A percentile compares a stretch with the other conserved stretches of the same genome.
These are phyloP conservation scores for Colletes gigas DNA, from an alignment of 1,140 invertebrate species.

Conservation along the genomic window DNA sequence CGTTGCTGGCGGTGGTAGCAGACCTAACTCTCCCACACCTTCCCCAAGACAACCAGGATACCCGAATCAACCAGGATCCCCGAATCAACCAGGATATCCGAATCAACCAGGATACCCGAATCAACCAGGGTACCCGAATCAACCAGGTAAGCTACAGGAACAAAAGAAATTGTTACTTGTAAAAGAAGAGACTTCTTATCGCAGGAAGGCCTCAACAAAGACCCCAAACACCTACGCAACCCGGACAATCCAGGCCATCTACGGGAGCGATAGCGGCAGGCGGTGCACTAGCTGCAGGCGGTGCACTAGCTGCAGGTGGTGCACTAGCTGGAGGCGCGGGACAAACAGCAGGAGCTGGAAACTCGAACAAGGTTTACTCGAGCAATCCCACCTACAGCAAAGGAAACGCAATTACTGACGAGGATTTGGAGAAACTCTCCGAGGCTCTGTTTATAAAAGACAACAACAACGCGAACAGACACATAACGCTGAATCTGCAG, in stretches of 20 bases:
- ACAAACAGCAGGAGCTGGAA: neutral
- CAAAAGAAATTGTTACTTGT: neutral
- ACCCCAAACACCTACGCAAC: slow-evolving; percentile 17
- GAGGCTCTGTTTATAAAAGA: slow-evolving; percentile 88
- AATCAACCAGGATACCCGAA: too few relatives aligned
- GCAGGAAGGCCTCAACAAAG: slow-evolving; percentile 11
- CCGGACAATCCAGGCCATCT: slow-evolving; percentile 35
- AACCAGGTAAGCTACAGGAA: neutral
- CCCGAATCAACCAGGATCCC: slow-evolving; percentile 25
- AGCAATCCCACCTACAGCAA: slow-evolving; percentile 77
- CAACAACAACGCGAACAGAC: slow-evolving; percentile 85
- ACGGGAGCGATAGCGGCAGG: slow-evolving; percentile 32
- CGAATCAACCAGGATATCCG: too few relatives aligned
- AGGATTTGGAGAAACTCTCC: slow-evolving; percentile 85
- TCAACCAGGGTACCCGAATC: too few relatives aligned
- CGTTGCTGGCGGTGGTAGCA: slow-evolving; percentile 60
- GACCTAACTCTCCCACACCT: slow-evolving; percentile 62
- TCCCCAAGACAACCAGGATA: slow-evolving; percentile 48
- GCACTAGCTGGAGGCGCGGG: slow-evolving; percentile 37
- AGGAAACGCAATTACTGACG: slow-evolving; percentile 80
- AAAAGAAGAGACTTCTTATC: neutral
- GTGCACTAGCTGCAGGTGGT: slow-evolving; percentile 43
- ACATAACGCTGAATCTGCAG: slow-evolving; percentile 87
- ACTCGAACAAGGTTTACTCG: slow-evolving; percentile 61
- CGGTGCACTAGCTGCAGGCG: slow-evolving; percentile 30